A percentile compares a stretch with the other conserved stretches of the same genome.
Conservation (phyloP, 2,113 vertebrate species). For the Stictonetta naevosa region DNA sequence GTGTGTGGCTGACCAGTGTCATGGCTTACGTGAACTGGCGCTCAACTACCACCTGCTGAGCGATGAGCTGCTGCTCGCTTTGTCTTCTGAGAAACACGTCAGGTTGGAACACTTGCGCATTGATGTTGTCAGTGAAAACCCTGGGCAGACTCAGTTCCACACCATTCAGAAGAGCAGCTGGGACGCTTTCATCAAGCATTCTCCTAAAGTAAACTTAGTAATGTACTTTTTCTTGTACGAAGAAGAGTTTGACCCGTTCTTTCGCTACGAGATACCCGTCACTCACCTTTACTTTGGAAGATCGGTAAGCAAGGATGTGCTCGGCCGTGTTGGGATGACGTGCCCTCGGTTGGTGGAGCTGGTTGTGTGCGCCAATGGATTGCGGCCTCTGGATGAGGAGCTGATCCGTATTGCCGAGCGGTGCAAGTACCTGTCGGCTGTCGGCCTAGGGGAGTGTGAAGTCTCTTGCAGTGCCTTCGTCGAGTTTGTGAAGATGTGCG, state of each 20-base stretch:
- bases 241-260: constrained; percentile 95
- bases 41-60: constrained; percentile 94
- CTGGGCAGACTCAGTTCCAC: constrained; percentile 93
- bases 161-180: constrained; percentile 96
- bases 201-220: constrained; percentile 95
- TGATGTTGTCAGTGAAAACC: constrained; percentile 97
- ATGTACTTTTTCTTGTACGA: constrained; percentile 99
- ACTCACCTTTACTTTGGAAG: constrained; percentile 97
- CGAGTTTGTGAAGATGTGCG: constrained; percentile 98
- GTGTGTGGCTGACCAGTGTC: constrained; percentile 93
- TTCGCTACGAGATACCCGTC: constrained; percentile 92
- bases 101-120: constrained; percentile 94
- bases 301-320: constrained; percentile 95
- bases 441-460: constrained; percentile 96
- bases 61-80: constrained; percentile 91
- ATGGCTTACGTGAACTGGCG: constrained; percentile 92
- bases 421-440: constrained; percentile 92
- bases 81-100: constrained; percentile 96
- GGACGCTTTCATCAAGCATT: constrained; percentile 97
- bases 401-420: constrained; percentile 94
- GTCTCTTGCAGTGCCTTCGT: constrained; percentile 98
- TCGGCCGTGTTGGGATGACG: constrained; percentile 93
- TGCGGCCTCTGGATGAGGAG: constrained; percentile 96
- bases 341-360: constrained; percentile 95
- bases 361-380: constrained; percentile 95